A percentile compares a stretch with the other conserved stretches of the same genome.
phyloP scores from a whole-genome alignment of 2,888 invertebrate genomes.

The Neuroscelio doddi region DNA sequence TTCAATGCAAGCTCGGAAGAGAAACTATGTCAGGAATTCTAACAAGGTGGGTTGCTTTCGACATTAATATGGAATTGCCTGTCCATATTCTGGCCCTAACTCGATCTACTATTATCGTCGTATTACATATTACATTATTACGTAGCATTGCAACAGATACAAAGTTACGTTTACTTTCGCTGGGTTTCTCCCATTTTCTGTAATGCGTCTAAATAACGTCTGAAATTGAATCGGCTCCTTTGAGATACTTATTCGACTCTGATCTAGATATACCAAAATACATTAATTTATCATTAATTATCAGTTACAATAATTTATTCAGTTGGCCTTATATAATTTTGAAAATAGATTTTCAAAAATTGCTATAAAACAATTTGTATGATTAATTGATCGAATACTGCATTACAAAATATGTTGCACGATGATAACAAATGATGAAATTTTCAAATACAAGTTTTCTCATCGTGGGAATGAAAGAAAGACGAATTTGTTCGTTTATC shows the following conservation, averaged over 20 bases:
- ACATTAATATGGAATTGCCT: conserved; percentile 32
- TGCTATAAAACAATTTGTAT: no score
- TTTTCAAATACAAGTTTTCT: background rate
- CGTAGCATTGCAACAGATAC: conserved; percentile 38
- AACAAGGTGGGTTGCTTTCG: conserved; percentile 21
- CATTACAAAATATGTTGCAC: no score
- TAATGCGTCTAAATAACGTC: no score
- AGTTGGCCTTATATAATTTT: no score
- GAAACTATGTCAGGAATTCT: conserved; percentile 23
- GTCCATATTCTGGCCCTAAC: conserved; percentile 40
- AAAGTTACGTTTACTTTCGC: conserved; percentile 60
- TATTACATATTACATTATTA: conserved; percentile 38
- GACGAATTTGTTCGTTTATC: conserved; percentile 16
- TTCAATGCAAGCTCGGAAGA: background rate
- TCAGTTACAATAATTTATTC: no score
- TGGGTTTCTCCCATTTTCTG: conserved; percentile 69
- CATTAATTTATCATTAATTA: no score
- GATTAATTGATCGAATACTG: no score
- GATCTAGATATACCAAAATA: no score
- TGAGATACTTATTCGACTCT: no score
- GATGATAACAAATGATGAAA: no score
- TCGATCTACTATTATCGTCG: conserved; percentile 34
- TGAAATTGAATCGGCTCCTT: no score
- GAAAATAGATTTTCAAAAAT: no score
- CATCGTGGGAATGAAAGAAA: conserved; percentile 17